Conservation (phyloP, 2,113 vertebrate genomes). For the Chaetodon auriga region DNA sequence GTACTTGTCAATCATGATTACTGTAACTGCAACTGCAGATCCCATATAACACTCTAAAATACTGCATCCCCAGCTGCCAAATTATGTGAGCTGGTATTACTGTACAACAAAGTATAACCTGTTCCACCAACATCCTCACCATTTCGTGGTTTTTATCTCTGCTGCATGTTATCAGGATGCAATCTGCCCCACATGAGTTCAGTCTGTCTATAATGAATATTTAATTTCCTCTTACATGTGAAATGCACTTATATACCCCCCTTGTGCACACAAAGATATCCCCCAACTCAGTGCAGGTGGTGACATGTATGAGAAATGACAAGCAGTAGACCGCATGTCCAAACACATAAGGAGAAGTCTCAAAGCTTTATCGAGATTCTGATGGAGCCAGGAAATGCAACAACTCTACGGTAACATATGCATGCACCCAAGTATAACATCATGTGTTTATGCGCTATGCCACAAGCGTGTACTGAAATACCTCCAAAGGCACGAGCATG, state of each 20-base stretch:
- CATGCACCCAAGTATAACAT: neutral
- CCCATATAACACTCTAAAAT: neutral
- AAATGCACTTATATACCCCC: constrained; percentile 25
- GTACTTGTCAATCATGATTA: too few species aligned
- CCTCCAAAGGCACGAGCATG: neutral
- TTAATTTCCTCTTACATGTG: constrained; percentile 52
- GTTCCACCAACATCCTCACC: neutral
- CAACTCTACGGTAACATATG: neutral
- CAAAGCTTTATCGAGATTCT: neutral
- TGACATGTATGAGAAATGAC: constrained; percentile 53
- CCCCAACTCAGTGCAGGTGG: constrained; percentile 50
- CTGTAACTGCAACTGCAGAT: too few species aligned
- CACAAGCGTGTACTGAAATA: too few species aligned
- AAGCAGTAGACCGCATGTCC: constrained; percentile 12
- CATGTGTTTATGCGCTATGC: neutral
- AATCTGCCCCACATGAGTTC: constrained; percentile 33
- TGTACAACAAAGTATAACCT: neutral
- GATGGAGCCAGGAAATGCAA: too few species aligned
- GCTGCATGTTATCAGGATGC: constrained; percentile 33
- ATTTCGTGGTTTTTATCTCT: neutral
- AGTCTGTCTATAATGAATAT: constrained; percentile 63
- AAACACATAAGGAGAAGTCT: constrained; percentile 5
- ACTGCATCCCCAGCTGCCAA: neutral
- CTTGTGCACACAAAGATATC: neutral
- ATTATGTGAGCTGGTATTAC: neutral